These are phyloP conservation scores for Branchipolynoe longqiensis DNA, from an alignment of 2,888 invertebrate genomes.

Conservation along the genomic window DNA sequence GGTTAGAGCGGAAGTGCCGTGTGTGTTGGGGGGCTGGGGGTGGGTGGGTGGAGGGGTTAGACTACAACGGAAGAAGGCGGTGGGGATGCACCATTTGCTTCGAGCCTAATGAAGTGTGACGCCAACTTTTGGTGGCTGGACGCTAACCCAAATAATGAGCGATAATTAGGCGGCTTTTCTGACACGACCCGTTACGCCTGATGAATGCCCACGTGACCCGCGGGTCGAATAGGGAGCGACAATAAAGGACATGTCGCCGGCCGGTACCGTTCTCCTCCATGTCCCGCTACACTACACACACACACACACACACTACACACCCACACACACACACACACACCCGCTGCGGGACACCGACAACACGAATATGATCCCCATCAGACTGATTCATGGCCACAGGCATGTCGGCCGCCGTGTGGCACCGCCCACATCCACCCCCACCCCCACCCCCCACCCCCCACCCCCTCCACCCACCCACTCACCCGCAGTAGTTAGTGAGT, in stretches of 20 bases:
- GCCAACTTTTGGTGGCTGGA: constrained; percentile 9
- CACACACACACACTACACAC: no score
- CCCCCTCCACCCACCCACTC: no score
- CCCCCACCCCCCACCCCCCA: background rate
- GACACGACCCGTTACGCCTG: constrained; percentile 24
- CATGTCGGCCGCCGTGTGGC: background rate
- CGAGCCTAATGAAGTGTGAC: constrained; percentile 30
- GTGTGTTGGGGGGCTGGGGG: no score
- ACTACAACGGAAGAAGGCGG: no score
- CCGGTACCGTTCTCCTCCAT: no score
- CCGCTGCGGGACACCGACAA: background rate
- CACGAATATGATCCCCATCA: background rate
- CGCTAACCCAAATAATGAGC: constrained; percentile 31
- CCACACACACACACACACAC: no score
- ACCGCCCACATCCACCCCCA: background rate
- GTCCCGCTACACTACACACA: background rate
- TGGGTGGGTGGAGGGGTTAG: no score
- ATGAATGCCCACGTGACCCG: background rate
- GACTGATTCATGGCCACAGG: background rate
- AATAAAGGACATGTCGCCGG: background rate
- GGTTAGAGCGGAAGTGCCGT: no score
- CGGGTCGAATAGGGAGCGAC: background rate
- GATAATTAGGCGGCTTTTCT: constrained; percentile 9
- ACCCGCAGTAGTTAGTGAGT: no score
- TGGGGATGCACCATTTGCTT: constrained; percentile 25